Evolutionary conservation across 2,797 vertebrate genomes (phyloP).

Genomic region (Danio kyathit): DNA sequence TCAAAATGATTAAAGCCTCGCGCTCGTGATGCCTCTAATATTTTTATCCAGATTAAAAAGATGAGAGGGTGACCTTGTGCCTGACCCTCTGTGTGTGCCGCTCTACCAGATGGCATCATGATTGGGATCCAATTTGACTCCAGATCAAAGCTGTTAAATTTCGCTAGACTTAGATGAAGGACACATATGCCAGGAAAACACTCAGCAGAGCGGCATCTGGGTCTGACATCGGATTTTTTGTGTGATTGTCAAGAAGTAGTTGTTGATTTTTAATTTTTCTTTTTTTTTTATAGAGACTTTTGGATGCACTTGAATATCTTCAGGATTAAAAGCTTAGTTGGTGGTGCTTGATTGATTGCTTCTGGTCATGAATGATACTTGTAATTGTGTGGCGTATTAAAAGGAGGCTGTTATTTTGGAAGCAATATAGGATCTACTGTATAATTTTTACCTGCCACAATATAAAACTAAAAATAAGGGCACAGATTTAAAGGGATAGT

Average conservation of each 20-base stretch:
- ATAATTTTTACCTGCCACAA: neutral
- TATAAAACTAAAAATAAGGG: neutral
- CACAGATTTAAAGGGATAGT: too few relatives aligned
- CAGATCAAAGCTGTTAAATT: constrained; percentile 77
- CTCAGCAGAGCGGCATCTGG: constrained; percentile 72
- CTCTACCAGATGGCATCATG: constrained; percentile 78
- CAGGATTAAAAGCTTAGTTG: constrained; percentile 2
- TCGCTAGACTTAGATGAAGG: constrained; percentile 69
- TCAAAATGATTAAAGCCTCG: constrained; percentile 80
- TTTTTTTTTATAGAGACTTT: neutral
- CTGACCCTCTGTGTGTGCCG: constrained; percentile 75
- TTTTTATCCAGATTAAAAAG: constrained; percentile 84
- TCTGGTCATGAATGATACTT: neutral
- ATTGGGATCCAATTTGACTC: constrained; percentile 76
- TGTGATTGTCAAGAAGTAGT: neutral
- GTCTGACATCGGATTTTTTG: constrained; percentile 39
- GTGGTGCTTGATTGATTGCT: neutral
- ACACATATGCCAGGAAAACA: constrained; percentile 74
- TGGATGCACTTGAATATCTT: neutral
- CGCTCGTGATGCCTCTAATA: constrained; percentile 75
- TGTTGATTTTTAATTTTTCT: constrained; percentile 5
- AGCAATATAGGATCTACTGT: constrained; percentile 5
- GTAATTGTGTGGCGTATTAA: neutral
- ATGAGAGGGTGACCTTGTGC: constrained; percentile 75
- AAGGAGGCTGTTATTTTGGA: neutral